phyloP scores from a whole-genome alignment of 92 coral and sea anemone species.

The Bergia puertoricense region DNA sequence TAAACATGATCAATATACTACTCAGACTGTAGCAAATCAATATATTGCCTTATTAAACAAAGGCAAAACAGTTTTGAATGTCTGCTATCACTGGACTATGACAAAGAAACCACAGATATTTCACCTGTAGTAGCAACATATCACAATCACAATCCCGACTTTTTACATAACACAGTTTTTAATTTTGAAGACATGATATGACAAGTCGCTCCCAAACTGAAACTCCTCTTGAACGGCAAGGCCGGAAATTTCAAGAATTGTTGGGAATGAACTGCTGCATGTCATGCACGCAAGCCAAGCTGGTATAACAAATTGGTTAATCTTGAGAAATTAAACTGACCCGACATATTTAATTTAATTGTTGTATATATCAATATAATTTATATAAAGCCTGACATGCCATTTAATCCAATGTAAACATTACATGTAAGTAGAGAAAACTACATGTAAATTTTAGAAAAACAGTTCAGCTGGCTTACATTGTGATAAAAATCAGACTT shows the following conservation, averaged over 20 bases:
- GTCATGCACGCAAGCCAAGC: background rate
- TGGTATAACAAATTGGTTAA: background rate
- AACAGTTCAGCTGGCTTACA: background rate
- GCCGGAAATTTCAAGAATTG: background rate
- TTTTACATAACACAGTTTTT: no score
- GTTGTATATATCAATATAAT: background rate
- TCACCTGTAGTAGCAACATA: background rate
- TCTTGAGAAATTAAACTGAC: background rate
- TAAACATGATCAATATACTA: background rate
- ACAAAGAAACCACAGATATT: background rate
- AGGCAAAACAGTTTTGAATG: background rate
- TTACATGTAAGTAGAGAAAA: background rate
- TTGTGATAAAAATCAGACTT: background rate
- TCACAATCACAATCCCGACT: background rate
- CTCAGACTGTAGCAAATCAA: background rate
- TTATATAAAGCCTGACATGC: slow-evolving; percentile 7
- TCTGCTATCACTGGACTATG: background rate
- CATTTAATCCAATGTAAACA: slow-evolving; percentile 33
- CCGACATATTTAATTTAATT: background rate
- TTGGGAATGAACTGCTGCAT: background rate
- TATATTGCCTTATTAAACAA: background rate
- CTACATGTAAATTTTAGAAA: background rate
- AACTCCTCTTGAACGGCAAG: background rate
- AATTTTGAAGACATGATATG: background rate
- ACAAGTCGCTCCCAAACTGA: background rate